Evolutionary conservation across 2,797 vertebrate species (phyloP).

Genomic region (Onychomys arenicola): DNA sequence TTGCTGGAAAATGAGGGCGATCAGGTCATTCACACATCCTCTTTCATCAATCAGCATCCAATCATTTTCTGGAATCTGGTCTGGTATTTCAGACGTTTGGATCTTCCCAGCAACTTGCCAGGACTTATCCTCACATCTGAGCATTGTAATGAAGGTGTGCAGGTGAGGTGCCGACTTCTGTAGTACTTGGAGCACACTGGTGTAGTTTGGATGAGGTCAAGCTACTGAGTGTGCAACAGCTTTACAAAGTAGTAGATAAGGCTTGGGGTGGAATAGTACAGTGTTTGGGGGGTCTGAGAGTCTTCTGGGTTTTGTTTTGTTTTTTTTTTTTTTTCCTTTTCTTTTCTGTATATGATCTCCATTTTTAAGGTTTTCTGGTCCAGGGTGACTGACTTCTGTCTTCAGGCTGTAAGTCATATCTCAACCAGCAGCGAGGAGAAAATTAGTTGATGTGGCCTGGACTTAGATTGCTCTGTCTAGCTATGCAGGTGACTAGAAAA

Average conservation of each 20-base stretch:
- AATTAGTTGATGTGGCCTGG: background rate
- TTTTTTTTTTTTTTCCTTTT: background rate
- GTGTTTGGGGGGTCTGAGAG: background rate
- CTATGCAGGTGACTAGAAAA: slow-evolving; percentile 5
- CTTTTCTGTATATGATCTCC: background rate
- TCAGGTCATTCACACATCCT: slow-evolving; percentile 97
- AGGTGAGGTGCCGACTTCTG: slow-evolving; percentile 87
- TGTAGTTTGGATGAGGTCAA: background rate
- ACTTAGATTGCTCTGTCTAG: background rate
- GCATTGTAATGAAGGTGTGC: slow-evolving; percentile 96
- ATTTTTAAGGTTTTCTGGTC: slow-evolving; percentile 34
- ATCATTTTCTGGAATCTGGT: slow-evolving; percentile 99
- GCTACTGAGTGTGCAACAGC: background rate
- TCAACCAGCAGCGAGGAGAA: background rate
- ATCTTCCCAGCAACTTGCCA: slow-evolving; percentile 95
- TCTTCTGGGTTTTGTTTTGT: background rate
- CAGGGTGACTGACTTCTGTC: background rate
- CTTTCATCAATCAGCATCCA: slow-evolving; percentile 98
- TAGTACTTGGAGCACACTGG: background rate
- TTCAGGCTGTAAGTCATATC: background rate
- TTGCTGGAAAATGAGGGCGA: slow-evolving; percentile 98
- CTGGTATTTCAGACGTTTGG: slow-evolving; percentile 97
- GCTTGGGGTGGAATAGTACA: background rate
- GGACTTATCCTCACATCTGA: slow-evolving; percentile 97
- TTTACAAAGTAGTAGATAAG: background rate